Percentiles rank a stretch among this genome's conserved stretches.
phyloP scores from a whole-genome alignment of 2,888 invertebrate species.

The Dioctria rufipes region DNA sequence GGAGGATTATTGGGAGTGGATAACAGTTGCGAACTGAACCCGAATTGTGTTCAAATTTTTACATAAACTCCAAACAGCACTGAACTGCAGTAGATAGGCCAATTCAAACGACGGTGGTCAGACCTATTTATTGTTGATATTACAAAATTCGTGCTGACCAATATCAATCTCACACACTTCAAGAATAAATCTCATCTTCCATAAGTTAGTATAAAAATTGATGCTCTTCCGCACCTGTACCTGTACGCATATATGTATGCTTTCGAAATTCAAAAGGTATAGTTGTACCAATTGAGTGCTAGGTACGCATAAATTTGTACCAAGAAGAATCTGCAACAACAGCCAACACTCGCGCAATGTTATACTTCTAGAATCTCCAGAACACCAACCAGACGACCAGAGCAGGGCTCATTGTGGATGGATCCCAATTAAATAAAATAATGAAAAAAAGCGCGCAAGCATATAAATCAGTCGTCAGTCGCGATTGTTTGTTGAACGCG shows the following conservation, averaged over 20 bases:
- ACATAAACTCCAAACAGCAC: too few species aligned
- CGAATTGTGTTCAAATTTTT: too few species aligned
- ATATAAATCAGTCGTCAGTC: conserved; percentile 64
- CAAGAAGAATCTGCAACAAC: conserved; percentile 15
- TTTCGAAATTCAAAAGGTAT: too few species aligned
- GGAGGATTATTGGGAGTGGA: neutral
- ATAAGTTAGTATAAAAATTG: neutral
- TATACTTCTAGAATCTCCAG: conserved; percentile 7
- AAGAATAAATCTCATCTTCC: too few species aligned
- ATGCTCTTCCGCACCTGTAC: neutral
- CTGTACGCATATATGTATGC: neutral
- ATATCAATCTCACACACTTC: too few species aligned
- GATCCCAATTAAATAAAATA: conserved; percentile 39
- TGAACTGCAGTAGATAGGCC: too few species aligned
- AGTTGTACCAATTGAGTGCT: too few species aligned
- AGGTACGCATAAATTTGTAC: neutral
- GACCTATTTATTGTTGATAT: too few species aligned
- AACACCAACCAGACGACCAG: conserved; percentile 28
- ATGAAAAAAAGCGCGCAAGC: conserved; percentile 56
- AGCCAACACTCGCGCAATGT: neutral
- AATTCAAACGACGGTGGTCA: too few species aligned
- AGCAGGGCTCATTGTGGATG: conserved; percentile 9
- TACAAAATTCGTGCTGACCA: too few species aligned
- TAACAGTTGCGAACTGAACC: neutral
- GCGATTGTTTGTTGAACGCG: conserved; percentile 69